Percentiles rank a stretch among this genome's conserved stretches.
phyloP scores from a whole-genome alignment of 2,113 vertebrate genomes.

The Oncorhynchus gorbuscha region DNA sequence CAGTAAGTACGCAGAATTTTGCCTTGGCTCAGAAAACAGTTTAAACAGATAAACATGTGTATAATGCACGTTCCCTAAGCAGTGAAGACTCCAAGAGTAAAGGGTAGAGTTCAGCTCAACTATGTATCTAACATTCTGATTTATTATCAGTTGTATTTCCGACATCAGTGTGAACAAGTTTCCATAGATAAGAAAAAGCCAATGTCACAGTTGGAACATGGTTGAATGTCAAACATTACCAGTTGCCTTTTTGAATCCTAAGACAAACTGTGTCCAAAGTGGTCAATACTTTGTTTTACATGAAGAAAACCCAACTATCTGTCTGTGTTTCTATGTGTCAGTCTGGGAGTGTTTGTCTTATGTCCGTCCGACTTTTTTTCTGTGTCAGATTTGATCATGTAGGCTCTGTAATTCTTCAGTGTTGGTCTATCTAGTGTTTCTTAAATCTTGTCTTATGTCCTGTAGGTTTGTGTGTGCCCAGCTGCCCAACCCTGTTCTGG shows the following conservation, averaged over 20 bases:
- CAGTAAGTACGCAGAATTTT: background rate
- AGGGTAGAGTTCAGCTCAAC: background rate
- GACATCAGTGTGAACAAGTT: background rate
- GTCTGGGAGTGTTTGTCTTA: too few relatives aligned
- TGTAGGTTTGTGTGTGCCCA: conserved; percentile 91
- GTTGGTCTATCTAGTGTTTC: background rate
- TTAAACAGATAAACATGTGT: background rate
- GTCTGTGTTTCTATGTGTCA: too few relatives aligned
- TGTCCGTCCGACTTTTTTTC: too few relatives aligned
- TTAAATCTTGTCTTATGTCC: background rate
- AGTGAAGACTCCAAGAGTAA: background rate
- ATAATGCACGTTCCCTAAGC: background rate
- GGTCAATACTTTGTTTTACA: too few relatives aligned
- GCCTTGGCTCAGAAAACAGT: background rate
- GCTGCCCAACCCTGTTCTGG: conserved; percentile 88
- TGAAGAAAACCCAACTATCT: too few relatives aligned
- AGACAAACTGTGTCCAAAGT: too few relatives aligned
- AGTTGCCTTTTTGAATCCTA: background rate
- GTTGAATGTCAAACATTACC: background rate
- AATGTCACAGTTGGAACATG: background rate
- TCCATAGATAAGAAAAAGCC: background rate
- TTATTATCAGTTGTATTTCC: too few relatives aligned
- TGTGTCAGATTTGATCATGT: too few relatives aligned
- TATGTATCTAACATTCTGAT: too few relatives aligned
- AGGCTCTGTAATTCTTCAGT: too few relatives aligned